Evolutionary conservation across 2,113 vertebrate species (phyloP).

Genomic region (Felis catus): DNA sequence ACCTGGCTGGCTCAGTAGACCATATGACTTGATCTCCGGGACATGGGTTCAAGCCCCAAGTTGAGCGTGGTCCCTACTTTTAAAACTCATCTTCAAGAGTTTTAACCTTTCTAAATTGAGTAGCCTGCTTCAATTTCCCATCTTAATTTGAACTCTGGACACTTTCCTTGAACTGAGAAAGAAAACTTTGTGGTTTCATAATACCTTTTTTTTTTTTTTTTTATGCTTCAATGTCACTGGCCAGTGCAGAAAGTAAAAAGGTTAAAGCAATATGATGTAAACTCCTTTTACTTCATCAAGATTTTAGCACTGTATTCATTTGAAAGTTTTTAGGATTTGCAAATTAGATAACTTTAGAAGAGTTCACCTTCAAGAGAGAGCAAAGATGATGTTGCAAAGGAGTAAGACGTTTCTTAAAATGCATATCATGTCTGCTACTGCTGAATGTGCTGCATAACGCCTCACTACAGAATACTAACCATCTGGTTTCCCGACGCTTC

Average conservation of each 20-base stretch:
- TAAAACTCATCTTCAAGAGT: background rate
- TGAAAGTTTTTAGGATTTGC: background rate
- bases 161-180: background rate
- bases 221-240: background rate
- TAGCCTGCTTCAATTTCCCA: background rate
- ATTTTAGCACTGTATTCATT: background rate
- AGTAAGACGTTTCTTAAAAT: background rate
- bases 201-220: background rate
- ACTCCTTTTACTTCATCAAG: background rate
- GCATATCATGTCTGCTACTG: background rate
- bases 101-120: background rate
- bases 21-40: background rate
- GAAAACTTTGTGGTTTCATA: slow-evolving; percentile 4
- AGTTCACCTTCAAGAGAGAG: background rate
- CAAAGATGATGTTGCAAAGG: background rate
- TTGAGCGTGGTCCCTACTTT: background rate
- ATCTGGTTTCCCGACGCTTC: background rate
- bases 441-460: background rate
- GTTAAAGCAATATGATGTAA: background rate
- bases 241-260: background rate
- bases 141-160: background rate
- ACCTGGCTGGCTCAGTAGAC: too few species aligned
- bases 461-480: background rate
- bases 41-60: background rate
- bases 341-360: background rate